Evolutionary conservation across 2,888 invertebrate genomes (phyloP).

Genomic region (Ferdinandea cuprea): DNA sequence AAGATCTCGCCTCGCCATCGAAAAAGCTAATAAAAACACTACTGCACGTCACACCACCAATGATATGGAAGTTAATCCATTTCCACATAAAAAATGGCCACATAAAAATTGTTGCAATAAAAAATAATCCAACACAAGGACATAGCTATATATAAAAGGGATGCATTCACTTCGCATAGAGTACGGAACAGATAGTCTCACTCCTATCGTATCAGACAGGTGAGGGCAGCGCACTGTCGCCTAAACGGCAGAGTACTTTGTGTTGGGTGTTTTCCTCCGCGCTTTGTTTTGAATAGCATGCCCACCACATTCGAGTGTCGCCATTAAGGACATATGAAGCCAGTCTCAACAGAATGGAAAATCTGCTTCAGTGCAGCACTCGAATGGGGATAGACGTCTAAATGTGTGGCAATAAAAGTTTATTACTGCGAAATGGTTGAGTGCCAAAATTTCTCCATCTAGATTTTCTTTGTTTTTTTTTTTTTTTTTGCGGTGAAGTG

Average conservation of each 20-base stretch:
- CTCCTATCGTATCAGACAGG: neutral
- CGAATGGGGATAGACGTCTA: conserved; percentile 56
- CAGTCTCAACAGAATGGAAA: conserved; percentile 43
- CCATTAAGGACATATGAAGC: conserved; percentile 58
- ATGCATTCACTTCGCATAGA: neutral
- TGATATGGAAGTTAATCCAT: conserved; percentile 41
- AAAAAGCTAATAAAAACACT: conserved; percentile 55
- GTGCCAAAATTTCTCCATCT: conserved; percentile 52
- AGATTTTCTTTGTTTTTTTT: conserved; percentile 35
- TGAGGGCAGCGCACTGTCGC: conserved; percentile 35
- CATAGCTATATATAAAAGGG: neutral
- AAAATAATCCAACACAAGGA: conserved; percentile 49
- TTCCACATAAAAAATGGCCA: conserved; percentile 45
- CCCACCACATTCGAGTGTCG: conserved; percentile 28
- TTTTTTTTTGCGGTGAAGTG: neutral
- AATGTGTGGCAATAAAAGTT: conserved; percentile 70
- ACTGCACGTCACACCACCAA: conserved; percentile 20
- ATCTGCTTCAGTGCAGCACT: conserved; percentile 31
- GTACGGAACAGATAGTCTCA: neutral
- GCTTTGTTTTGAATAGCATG: conserved; percentile 35
- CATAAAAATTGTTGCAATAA: conserved; percentile 56
- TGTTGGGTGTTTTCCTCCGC: conserved; percentile 16
- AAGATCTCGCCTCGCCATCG: conserved; percentile 32
- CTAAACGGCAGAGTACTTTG: conserved; percentile 31
- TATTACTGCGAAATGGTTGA: conserved; percentile 67